A percentile compares a stretch with the other conserved stretches of the same genome.
These are phyloP conservation scores for Daptonema setosum DNA, from an alignment of 2,888 invertebrate genomes.

Conservation along the genomic window DNA sequence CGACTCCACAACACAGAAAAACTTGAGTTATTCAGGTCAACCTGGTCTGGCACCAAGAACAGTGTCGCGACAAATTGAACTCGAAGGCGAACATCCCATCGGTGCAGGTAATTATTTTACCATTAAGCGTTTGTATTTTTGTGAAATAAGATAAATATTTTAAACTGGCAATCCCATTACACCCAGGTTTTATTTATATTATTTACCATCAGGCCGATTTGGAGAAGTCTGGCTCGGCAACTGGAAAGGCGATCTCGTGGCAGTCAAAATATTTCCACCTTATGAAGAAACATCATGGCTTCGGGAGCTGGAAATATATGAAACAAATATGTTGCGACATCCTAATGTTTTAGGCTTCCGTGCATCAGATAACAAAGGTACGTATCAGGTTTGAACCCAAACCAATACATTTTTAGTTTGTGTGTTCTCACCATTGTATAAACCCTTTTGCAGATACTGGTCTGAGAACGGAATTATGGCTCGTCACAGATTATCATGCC, in stretches of 20 bases:
- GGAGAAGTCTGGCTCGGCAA: constrained; percentile 73
- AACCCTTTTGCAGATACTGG: constrained; percentile 54
- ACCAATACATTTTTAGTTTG: background rate
- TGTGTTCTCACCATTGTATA: background rate
- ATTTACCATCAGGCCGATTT: too few relatives aligned
- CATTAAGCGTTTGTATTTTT: too few relatives aligned
- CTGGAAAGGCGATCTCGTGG: constrained; percentile 90
- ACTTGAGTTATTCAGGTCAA: constrained; percentile 32
- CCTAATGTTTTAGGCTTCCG: constrained; percentile 94
- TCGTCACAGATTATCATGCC: constrained; percentile 91
- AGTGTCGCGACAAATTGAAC: constrained; percentile 70
- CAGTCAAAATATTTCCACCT: constrained; percentile 84
- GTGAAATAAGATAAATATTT: too few relatives aligned
- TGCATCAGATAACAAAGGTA: constrained; percentile 95
- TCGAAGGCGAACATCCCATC: constrained; percentile 42
- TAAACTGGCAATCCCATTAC: too few relatives aligned
- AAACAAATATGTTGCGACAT: constrained; percentile 89
- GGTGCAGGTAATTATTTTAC: too few relatives aligned
- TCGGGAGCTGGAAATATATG: constrained; percentile 91
- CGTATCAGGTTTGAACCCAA: too few relatives aligned
- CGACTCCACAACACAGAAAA: too few relatives aligned
- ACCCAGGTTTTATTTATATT: too few relatives aligned
- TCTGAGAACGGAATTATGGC: constrained; percentile 90
- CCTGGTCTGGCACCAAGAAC: constrained; percentile 51
- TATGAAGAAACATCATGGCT: constrained; percentile 93